These are phyloP conservation scores for Tenualosa ilisha DNA, from an alignment of 2,797 vertebrate genomes.

Conservation along the genomic window DNA sequence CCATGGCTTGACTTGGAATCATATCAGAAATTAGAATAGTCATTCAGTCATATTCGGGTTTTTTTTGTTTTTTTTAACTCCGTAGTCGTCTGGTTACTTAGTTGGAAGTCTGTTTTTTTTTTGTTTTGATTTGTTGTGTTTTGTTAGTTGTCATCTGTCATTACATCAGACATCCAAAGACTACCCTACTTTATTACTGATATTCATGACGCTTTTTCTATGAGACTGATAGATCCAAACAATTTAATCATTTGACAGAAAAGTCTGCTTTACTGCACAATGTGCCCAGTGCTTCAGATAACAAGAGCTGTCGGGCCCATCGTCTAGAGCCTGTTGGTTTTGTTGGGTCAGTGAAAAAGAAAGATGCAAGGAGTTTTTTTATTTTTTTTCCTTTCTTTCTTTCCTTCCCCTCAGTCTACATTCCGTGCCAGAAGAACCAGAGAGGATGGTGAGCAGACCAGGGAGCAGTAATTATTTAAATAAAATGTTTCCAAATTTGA, in stretches of 20 bases:
- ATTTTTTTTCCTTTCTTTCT: not conserved
- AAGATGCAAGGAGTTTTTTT: not conserved
- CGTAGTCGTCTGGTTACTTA: slow-evolving; percentile 1
- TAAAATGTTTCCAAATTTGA: slow-evolving; percentile 18
- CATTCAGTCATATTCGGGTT: not conserved
- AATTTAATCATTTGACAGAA: not conserved
- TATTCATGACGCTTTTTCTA: not conserved
- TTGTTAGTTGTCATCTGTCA: not conserved
- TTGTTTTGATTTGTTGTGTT: not conserved
- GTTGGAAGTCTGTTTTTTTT: not conserved
- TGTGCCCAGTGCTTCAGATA: not conserved
- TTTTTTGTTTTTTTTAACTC: not conserved
- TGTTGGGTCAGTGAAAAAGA: not conserved
- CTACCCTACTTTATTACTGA: not conserved
- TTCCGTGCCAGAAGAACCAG: slow-evolving; percentile 19
- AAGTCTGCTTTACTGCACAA: not conserved
- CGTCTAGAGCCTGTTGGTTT: not conserved
- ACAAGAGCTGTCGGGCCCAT: not conserved
- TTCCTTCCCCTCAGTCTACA: not conserved
- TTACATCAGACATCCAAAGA: not conserved
- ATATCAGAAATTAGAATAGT: not conserved
- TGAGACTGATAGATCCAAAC: not conserved
- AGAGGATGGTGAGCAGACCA: not conserved
- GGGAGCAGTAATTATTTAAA: slow-evolving; percentile 26
- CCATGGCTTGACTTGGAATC: not conserved